Conservation (phyloP, 2,113 vertebrate genomes). For the Raja brachyura region DNA sequence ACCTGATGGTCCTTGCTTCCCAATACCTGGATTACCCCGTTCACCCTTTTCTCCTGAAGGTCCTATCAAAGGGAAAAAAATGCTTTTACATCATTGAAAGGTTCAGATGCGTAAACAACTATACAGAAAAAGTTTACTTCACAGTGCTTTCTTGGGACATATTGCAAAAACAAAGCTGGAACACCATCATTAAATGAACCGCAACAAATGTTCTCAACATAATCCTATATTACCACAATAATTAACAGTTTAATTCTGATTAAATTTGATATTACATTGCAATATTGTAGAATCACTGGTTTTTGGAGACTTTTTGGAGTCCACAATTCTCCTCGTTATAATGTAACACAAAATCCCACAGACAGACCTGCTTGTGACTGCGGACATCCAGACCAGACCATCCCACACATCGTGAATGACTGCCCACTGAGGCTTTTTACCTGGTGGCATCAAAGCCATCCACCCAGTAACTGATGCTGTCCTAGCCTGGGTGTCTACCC, state of each 20-base stretch:
- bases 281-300: neutral
- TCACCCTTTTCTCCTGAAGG: constrained; percentile 86
- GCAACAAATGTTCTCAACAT: neutral
- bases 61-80: constrained; percentile 54
- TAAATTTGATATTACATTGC: neutral
- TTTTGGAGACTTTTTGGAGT: neutral
- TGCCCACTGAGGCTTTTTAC: too few species aligned
- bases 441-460: too few species aligned
- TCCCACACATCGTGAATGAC: too few species aligned
- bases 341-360: neutral
- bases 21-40: constrained; percentile 63
- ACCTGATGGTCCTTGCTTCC: constrained; percentile 79
- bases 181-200: neutral
- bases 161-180: neutral
- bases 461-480: too few species aligned
- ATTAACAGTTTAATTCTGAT: neutral
- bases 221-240: neutral
- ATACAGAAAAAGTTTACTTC: neutral
- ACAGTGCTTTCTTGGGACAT: neutral
- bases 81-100: neutral
- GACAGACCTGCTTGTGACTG: too few species aligned
- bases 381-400: too few species aligned
- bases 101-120: neutral
- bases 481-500: too few species aligned
- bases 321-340: neutral